Evolutionary conservation across 2,113 vertebrate genomes (phyloP), one percentile per base, ranked within the genome.

Genomic region (Platysteira castanea): DNA sequence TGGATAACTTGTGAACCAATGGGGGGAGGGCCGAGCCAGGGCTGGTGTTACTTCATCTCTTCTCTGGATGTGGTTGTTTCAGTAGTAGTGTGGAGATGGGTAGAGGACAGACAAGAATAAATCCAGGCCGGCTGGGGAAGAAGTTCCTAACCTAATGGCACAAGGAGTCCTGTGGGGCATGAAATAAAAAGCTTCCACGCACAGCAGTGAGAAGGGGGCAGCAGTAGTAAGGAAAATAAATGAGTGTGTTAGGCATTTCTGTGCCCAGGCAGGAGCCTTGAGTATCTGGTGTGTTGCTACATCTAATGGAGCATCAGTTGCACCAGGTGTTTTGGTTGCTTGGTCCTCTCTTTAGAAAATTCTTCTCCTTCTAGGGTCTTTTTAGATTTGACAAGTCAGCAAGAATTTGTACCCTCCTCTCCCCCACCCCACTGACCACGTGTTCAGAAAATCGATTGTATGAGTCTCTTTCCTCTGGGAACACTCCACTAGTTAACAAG

Each of bases 391-490:
- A 52, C 30, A n/a, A 41, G 7, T 63, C 42, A 42, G 49, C 3
- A 8, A 68, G 77, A 64, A 31, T 67, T 28, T 68, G 39, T 39
- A 60, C 26, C 19, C 5, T 33, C 26, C 59, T 68, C 42, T 74
- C 21, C 46, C 16, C n/a, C 13, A 26, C 3, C 11, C 20, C 33
- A 10, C 15, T 37, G 35, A 28, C 19, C 8, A 11, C 0, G 0
- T 4, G 9, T 47, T 50, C 35, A 53, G 67, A 56, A 35, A 54
- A 47, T 31, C 1, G 19, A 6, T 1, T 0, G 0, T 22, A 2
- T 12, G 35, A 3, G 2, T 35, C 31, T 37, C 28, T 54, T 35
- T 74, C n/a, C n/a, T 87, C 59, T 35, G 35, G 78, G 70, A 91
- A 47, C 31, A 10, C 49, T 49, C 31, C 13, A 1, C 7, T 47